Evolutionary conservation across 1,140 invertebrate species (phyloP), one percentile per base, ranked within the genome.

Genomic region (Drosophila pseudoobscura): DNA sequence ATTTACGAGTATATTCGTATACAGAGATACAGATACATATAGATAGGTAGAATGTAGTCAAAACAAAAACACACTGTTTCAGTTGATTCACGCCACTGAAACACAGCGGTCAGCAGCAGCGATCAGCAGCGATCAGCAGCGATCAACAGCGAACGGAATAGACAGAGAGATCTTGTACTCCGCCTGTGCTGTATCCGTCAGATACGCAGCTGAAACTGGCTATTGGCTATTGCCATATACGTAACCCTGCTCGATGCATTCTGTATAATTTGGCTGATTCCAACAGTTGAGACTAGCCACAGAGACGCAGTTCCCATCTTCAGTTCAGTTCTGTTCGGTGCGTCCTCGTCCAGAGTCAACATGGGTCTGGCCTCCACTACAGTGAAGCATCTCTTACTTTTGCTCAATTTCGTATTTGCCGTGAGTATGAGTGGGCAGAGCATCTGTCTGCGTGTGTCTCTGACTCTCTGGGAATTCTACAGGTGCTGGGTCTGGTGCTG

Each of bases 361-460:
- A 91, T 91, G 89, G 85, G 79, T 13, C 70, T 91, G 41, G 73
- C 65, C 6, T 68, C 78, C 46, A 75, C 82, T 46, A 91, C 89
- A 69, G 75, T 88, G 66, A 91, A 91, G 70, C 89, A 91, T 74
- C 71, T 91, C 66, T 60, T 91, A 56, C 58, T 91, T 47, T 66
- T 91, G 13, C 71, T 91, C 3, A 91, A 91, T 78, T 91, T 91
- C 50, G 66, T 89, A 9, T 91, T 80, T 75, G 59, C 70, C 50
- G 89, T 91, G 53, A 82, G 89, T n/a, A 22, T 17, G n/a, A 44
- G 51, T 53, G 51, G 51, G 51, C 17, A 35, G 51, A 22, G 47
- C 35, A 20, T 39, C 24, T 41, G 26, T 61, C 47, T 20, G 43
- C 13, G 39, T 44, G 20, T 35, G 17, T 55, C n/a, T 22, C 47